Evolutionary conservation across 2,888 invertebrate genomes (phyloP).

Genomic region (Antitype chi): DNA sequence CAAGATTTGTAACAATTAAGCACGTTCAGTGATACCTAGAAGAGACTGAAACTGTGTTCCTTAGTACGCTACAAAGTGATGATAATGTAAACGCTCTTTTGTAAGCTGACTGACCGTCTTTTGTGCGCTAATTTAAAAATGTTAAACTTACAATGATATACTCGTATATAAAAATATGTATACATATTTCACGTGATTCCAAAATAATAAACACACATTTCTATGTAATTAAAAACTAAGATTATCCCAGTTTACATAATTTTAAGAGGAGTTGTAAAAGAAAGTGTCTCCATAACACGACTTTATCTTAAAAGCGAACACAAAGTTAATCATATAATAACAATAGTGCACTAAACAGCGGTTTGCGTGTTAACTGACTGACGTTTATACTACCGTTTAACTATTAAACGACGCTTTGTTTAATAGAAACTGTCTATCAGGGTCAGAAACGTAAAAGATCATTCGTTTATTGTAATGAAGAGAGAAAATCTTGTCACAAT

Average conservation of each 20-base stretch:
- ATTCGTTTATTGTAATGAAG: constrained; percentile 63
- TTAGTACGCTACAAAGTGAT: neutral
- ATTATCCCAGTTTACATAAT: neutral
- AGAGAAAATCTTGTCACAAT: constrained; percentile 67
- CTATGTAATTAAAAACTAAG: too few species aligned
- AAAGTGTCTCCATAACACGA: neutral
- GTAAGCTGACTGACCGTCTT: too few species aligned
- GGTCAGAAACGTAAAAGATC: constrained; percentile 55
- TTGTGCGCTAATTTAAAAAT: too few species aligned
- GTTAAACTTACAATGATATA: neutral
- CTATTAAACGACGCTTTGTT: constrained; percentile 59
- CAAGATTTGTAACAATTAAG: neutral
- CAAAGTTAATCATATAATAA: constrained; percentile 3
- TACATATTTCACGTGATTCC: too few species aligned
- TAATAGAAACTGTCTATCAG: constrained; percentile 67
- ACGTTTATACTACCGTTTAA: constrained; percentile 46
- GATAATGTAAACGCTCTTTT: neutral
- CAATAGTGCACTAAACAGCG: constrained; percentile 33
- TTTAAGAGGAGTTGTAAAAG: neutral
- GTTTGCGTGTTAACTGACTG: constrained; percentile 38
- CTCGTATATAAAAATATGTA: too few species aligned
- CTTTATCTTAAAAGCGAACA: constrained; percentile 14
- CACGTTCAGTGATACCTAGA: neutral
- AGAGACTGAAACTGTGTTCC: too few species aligned
- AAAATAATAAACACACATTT: too few species aligned